Conservation (phyloP, 2,888 invertebrate genomes). For the Folsomia manolachei region DNA sequence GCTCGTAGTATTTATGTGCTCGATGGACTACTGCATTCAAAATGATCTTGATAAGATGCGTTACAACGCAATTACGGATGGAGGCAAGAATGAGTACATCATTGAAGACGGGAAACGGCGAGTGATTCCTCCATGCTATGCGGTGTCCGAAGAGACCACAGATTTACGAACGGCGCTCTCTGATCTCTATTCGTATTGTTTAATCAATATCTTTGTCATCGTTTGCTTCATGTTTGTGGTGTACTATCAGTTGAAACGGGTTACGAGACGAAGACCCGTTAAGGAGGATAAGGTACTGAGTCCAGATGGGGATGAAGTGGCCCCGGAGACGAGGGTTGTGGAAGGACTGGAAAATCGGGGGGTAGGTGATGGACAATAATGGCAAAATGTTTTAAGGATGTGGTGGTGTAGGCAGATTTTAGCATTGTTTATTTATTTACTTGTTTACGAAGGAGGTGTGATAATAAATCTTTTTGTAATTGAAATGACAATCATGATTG, state of each 20-base stretch:
- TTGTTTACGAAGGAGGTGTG: too few species aligned
- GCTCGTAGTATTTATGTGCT: conserved; percentile 1
- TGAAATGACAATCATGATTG: too few species aligned
- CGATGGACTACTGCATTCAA: conserved; percentile 12
- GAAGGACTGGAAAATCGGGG: not conserved
- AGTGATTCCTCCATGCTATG: conserved; percentile 6
- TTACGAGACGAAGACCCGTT: not conserved
- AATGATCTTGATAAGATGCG: not conserved
- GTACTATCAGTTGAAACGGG: conserved; percentile 5
- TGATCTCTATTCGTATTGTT: not conserved
- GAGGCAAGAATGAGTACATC: not conserved
- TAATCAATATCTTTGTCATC: conserved; percentile 9
- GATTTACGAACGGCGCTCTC: not conserved
- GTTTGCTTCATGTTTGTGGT: conserved; percentile 10
- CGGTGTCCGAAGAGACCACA: not conserved
- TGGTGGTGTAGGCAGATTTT: too few species aligned
- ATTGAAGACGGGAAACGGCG: not conserved
- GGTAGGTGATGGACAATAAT: not conserved
- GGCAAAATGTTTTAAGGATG: too few species aligned
- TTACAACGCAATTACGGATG: not conserved
- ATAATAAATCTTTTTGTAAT: too few species aligned
- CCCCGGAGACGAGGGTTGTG: not conserved
- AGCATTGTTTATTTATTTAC: too few species aligned
- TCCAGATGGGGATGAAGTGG: too few species aligned
- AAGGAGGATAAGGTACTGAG: not conserved